These are phyloP conservation scores for Planiliza haematocheilus DNA, from an alignment of 2,113 vertebrate species.

Conservation along the genomic window DNA sequence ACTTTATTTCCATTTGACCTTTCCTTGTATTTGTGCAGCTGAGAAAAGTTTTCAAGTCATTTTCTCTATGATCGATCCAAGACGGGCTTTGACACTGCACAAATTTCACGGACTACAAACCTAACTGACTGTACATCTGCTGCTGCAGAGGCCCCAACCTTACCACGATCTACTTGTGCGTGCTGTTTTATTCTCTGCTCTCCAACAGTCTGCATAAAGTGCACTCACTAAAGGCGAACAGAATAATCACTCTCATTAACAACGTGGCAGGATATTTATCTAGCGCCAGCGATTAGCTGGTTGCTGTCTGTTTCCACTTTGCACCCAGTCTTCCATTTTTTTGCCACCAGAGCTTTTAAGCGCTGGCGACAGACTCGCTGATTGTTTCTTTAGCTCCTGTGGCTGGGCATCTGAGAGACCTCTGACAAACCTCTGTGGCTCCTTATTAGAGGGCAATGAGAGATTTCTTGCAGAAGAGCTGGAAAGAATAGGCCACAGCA, in stretches of 20 bases:
- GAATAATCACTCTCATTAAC: slow-evolving; percentile 8
- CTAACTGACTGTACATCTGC: neutral
- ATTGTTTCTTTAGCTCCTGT: slow-evolving; percentile 38
- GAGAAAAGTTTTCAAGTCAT: neutral
- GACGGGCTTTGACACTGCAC: neutral
- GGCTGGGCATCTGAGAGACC: slow-evolving; percentile 23
- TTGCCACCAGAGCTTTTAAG: slow-evolving; percentile 40
- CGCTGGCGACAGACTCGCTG: slow-evolving; percentile 38
- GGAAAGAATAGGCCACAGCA: slow-evolving; percentile 14
- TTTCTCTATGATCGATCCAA: neutral
- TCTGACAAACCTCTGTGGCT: slow-evolving; percentile 35
- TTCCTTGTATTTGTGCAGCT: neutral
- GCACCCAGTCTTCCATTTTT: slow-evolving; percentile 7
- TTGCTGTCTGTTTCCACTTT: slow-evolving; percentile 1
- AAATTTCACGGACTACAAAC: neutral
- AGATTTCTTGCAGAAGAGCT: slow-evolving; percentile 41
- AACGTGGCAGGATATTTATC: slow-evolving; percentile 21
- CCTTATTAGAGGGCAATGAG: slow-evolving; percentile 56
- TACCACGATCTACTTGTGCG: neutral
- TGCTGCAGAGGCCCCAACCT: neutral
- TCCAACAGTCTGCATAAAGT: neutral
- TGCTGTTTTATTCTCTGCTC: slow-evolving; percentile 4
- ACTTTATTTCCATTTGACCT: slow-evolving; percentile 8
- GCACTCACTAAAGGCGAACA: slow-evolving; percentile 4
- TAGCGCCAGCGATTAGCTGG: slow-evolving; percentile 8